These are phyloP conservation scores for Meganola albula DNA, from an alignment of 2,888 invertebrate genomes.

Conservation along the genomic window DNA sequence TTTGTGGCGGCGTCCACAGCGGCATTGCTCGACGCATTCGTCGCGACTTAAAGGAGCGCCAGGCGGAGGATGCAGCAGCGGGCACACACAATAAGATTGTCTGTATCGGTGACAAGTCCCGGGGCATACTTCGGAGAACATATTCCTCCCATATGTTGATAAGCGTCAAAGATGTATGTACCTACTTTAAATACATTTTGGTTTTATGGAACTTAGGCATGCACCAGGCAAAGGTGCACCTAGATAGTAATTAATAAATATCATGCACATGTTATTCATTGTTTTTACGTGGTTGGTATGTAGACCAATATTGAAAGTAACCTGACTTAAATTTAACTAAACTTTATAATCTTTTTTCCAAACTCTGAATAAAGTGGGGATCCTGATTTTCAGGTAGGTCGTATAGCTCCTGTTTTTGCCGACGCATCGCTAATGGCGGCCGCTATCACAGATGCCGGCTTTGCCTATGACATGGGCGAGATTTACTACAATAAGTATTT, in stretches of 20 bases:
- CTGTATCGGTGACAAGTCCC: conserved; percentile 85
- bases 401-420: conserved; percentile 80
- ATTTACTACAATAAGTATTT: conserved; percentile 84
- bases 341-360: too few relatives aligned
- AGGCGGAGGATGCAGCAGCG: conserved; percentile 34
- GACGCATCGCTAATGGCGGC: conserved; percentile 83
- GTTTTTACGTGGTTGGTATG: too few relatives aligned
- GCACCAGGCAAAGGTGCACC: too few relatives aligned
- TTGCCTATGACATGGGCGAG: conserved; percentile 79
- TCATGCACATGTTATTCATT: too few relatives aligned
- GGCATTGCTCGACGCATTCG: conserved; percentile 79
- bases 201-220: too few relatives aligned
- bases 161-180: conserved; percentile 77
- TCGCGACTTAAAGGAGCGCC: conserved; percentile 43
- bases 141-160: conserved; percentile 73
- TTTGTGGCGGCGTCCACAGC: conserved; percentile 87
- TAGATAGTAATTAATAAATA: too few relatives aligned
- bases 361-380: too few relatives aligned
- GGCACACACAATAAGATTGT: conserved; percentile 73
- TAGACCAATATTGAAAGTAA: too few relatives aligned
- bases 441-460: conserved; percentile 74
- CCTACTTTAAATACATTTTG: too few relatives aligned
- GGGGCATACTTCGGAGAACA: conserved; percentile 72
- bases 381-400: conserved; percentile 79
- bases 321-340: too few relatives aligned